These are phyloP conservation scores for Medauroidea extradentata DNA, from an alignment of 1,140 invertebrate species.

Conservation along the genomic window DNA sequence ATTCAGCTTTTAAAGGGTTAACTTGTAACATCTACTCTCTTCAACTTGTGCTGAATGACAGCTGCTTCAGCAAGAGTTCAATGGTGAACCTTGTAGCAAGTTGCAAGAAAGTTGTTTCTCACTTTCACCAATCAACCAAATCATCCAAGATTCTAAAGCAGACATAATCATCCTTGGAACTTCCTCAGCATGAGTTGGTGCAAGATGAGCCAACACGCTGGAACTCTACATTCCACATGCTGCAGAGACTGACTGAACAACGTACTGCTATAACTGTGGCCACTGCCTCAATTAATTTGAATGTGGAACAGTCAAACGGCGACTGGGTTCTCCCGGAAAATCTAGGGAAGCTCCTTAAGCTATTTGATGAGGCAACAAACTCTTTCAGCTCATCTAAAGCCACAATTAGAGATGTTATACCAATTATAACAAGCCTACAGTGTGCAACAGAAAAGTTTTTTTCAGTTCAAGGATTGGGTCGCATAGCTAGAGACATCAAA, in stretches of 20 bases:
- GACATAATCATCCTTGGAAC: background rate
- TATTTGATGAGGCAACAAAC: no score
- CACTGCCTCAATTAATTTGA: no score
- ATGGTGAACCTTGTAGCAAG: background rate
- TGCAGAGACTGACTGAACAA: background rate
- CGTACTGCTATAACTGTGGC: background rate
- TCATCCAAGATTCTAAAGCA: background rate
- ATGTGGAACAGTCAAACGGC: no score
- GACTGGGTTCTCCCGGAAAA: no score
- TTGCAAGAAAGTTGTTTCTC: background rate
- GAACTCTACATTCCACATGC: background rate
- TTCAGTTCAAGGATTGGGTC: no score
- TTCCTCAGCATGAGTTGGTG: background rate
- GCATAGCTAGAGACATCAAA: no score
- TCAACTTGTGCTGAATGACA: background rate
- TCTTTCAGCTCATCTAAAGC: no score
- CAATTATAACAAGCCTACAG: no score
- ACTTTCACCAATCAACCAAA: background rate
- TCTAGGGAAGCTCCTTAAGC: no score
- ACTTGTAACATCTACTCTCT: background rate
- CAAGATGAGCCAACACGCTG: conserved; percentile 2
- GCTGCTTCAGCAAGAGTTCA: background rate
- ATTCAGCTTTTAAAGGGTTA: background rate
- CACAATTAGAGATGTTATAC: no score
- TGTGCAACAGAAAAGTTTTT: no score